Evolutionary conservation across 2,797 vertebrate genomes (phyloP), one percentile per base, ranked within the genome.

Genomic region (Sphaeramia orbicularis): DNA sequence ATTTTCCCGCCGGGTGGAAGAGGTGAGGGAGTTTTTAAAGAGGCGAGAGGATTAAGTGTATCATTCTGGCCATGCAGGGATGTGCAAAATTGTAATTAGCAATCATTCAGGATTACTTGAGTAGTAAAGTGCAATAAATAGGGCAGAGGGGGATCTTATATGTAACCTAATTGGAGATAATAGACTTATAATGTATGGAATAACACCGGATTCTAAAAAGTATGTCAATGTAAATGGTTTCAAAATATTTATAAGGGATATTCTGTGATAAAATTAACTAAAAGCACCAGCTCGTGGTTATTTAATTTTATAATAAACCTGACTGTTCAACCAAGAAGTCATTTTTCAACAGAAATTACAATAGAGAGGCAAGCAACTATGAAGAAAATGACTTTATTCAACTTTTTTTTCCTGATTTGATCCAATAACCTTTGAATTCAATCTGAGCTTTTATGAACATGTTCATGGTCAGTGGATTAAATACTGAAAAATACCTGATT

Each of bases 11-110:
- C 2, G 58, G 65, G 76, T 13, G 75, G 68, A 66, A 24, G 73
- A 70, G 78, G 71, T 67, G 69, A 68, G 51, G 71, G 24, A 49
- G 60, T 54, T 85, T 66, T 57, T 47, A 59, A 36, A 36, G 60
- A 71, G 67, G 78, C 61, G 65, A 80, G 65, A 79, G 66, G 77
- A 77, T 78, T 65, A 54, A 42, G 70, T 74, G 86, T 68, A 59
- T 69, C 66, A 32, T 14, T 64, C 49, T 16, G 38, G 55, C 52
- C 54, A 27, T 27, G 11, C 53, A 60, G 65, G 71, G 19, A 55
- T 47, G 35, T 51, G 60, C 59, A 52, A 67, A 64, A 68, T 62
- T 63, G 51, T 43, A 73, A 58, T 74, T 58, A 24, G 54, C 50
- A 47, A 44, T 43, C 49, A 70, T 53, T 65, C 21, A 19, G 52